phyloP scores from a whole-genome alignment of 2,888 invertebrate species.

The Tenodera sinensis region DNA sequence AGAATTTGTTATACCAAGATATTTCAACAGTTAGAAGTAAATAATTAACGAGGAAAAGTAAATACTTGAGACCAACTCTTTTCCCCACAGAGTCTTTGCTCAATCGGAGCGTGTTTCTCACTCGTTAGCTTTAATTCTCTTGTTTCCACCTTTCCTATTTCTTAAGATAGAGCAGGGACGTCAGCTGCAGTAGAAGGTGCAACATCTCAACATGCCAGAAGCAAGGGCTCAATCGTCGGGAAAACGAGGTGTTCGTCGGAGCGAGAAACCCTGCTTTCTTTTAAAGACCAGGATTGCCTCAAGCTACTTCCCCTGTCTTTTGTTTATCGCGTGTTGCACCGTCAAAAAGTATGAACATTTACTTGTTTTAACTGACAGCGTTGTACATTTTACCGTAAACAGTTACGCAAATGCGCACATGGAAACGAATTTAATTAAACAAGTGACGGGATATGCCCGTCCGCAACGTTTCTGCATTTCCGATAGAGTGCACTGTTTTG shows the following conservation, averaged over 20 bases:
- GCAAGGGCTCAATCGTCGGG: slow-evolving; percentile 26
- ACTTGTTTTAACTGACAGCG: background rate
- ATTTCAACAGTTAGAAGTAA: too few relatives aligned
- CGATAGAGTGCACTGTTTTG: background rate
- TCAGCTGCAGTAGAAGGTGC: slow-evolving; percentile 25
- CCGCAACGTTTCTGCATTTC: background rate
- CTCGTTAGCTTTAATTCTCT: background rate
- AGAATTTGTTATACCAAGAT: too few relatives aligned
- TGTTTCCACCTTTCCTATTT: background rate
- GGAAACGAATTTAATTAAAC: background rate
- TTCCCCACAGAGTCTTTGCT: background rate
- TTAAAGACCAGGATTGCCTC: background rate
- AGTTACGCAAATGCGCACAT: background rate
- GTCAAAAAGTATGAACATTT: background rate
- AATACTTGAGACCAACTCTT: background rate
- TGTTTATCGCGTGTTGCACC: background rate
- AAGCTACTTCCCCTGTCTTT: background rate
- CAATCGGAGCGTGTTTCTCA: background rate
- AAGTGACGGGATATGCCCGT: background rate
- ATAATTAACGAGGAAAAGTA: too few relatives aligned
- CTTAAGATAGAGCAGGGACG: slow-evolving; percentile 6
- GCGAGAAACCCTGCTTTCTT: slow-evolving; percentile 13
- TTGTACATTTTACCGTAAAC: background rate
- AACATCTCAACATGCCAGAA: slow-evolving; percentile 29
- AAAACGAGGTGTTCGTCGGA: slow-evolving; percentile 29